Base-by-base conservation (phyloP, 2,797 vertebrate species). In the Poliocrania exsul region DNA sequence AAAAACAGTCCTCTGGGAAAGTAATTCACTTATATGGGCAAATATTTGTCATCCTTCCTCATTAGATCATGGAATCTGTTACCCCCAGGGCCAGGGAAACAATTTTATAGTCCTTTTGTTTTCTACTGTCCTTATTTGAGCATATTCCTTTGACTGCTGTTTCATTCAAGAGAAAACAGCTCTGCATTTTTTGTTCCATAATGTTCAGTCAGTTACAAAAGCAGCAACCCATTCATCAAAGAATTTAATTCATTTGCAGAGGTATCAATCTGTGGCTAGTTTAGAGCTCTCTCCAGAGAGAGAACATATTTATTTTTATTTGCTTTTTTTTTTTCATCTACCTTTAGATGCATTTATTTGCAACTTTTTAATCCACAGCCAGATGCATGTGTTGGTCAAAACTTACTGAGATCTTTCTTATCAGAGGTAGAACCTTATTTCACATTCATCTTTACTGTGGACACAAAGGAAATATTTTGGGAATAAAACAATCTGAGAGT, bases 91-190 rank as follows among this genome's bases (percentile, higher is more conserved):
- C 54, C 72, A 78, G 31, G 75, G 65, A 81, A 91, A 67, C 24
- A 60, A 60, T 91, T 93, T 92, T 88, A 70, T 11, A 86, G 73
- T 16, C 51, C 72, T 95, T 92, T 91, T 95, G 57, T 92, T 91
- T 90, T 86, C 60, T 81, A 11, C 56, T 74, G 78, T 50, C 93
- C 92, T 97, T 96, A 81, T 95, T 96, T 92, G 89, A 88, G 51
- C 93, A 92, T 94, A 66, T 85, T 94, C 21, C 47, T 91, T 91
- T 81, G 74, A 25, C 51, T 77, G 37, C 23, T 78, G 65, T 72
- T 92, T 96, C 73, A 90, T 91, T 94, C 75, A 92, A 75, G 73
- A 90, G 29, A 87, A 81, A 88, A 80, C 5, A 57, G 46, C 33
- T 77, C 79, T 89, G 31, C 3, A 28, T 81, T 87, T 82, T 46